A percentile compares a stretch with the other conserved stretches of the same genome.
Conservation (phyloP, 1,140 invertebrate species). For the Dinothrombium tinctorium region DNA sequence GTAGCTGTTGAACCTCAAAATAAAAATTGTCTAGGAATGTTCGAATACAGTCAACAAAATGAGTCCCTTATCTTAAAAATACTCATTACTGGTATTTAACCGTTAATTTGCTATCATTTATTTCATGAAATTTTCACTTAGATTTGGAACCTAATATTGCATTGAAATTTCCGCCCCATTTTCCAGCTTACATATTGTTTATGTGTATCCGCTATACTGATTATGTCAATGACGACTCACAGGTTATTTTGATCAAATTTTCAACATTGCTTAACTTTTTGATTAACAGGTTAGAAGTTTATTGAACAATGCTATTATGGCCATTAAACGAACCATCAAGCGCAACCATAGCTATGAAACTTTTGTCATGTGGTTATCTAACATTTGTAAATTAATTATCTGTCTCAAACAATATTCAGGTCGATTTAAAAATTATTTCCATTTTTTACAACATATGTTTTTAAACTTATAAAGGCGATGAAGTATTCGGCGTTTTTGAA, state of each 20-base stretch:
- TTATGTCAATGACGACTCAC: conserved; percentile 75
- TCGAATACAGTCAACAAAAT: conserved; percentile 63
- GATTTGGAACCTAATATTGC: conserved; percentile 58
- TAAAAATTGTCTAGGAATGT: conserved; percentile 56
- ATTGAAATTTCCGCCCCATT: conserved; percentile 51
- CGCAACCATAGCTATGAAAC: conserved; percentile 51
- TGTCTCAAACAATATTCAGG: conserved; percentile 88
- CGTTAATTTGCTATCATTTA: conserved; percentile 27
- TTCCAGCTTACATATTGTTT: conserved; percentile 80
- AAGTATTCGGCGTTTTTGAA: conserved; percentile 25
- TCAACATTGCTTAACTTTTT: too few species aligned
- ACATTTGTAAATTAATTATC: conserved; percentile 61
- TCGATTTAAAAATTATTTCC: conserved; percentile 24
- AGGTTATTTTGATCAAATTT: conserved; percentile 30
- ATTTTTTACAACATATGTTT: background rate
- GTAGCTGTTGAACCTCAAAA: conserved; percentile 24
- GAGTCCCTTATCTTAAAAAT: conserved; percentile 49
- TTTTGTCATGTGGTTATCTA: conserved; percentile 68
- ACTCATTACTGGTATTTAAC: conserved; percentile 43
- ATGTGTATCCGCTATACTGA: conserved; percentile 92
- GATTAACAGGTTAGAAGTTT: conserved; percentile 31
- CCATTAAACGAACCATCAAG: conserved; percentile 55
- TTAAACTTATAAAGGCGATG: background rate
- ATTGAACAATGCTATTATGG: conserved; percentile 47
- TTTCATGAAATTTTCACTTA: background rate